Conservation (phyloP, 2,113 vertebrate species). For the Bostrychus sinensis region DNA sequence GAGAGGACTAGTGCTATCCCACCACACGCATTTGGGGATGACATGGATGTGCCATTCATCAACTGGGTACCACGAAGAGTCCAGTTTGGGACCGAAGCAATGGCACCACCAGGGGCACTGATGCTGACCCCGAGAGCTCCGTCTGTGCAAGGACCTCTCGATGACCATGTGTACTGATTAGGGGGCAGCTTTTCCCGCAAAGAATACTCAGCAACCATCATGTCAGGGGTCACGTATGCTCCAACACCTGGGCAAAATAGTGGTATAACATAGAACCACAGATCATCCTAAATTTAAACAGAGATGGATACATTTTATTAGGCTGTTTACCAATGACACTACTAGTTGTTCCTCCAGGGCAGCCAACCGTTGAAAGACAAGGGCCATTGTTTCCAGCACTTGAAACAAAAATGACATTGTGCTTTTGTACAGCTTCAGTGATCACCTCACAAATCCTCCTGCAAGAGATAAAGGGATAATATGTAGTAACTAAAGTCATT, state of each 20-base stretch:
- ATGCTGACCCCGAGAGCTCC: constrained; percentile 96
- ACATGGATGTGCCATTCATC: constrained; percentile 99
- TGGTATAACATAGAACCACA: neutral
- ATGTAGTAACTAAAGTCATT: neutral
- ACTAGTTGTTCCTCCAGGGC: constrained; percentile 94
- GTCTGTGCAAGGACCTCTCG: constrained; percentile 93
- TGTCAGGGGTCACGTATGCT: constrained; percentile 97
- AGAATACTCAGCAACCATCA: constrained; percentile 99
- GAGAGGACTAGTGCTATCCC: constrained; percentile 95
- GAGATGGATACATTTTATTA: neutral
- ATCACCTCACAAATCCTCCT: constrained; percentile 99
- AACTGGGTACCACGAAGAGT: constrained; percentile 95
- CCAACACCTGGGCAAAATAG: constrained; percentile 87
- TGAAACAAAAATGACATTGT: constrained; percentile 96
- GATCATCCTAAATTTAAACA: neutral
- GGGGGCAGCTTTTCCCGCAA: constrained; percentile 96
- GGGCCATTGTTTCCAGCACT: constrained; percentile 98
- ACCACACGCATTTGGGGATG: constrained; percentile 96
- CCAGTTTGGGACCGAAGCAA: constrained; percentile 98
- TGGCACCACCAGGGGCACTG: constrained; percentile 96
- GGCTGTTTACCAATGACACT: constrained; percentile 89
- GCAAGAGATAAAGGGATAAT: constrained; percentile 17
- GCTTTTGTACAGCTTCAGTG: constrained; percentile 96
- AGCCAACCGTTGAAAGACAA: constrained; percentile 96
- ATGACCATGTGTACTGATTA: constrained; percentile 99